Conservation (phyloP, 2,888 invertebrate genomes). For the Aspidiotus destructor region DNA sequence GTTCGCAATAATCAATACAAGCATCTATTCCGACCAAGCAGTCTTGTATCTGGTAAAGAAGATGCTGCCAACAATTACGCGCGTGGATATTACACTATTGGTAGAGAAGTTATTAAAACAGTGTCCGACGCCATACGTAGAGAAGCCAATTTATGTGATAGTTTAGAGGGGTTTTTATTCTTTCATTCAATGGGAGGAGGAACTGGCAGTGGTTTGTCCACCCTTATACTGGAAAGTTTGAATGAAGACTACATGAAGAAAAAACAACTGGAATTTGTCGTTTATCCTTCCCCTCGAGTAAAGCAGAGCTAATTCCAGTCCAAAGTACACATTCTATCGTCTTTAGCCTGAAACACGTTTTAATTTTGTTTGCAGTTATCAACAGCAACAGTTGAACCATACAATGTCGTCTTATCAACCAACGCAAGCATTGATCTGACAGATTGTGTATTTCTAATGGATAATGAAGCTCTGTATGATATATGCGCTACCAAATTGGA, state of each 20-base stretch:
- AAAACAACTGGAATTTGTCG: constrained; percentile 23
- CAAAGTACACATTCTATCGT: neutral
- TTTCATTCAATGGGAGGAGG: constrained; percentile 56
- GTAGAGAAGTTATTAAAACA: constrained; percentile 23
- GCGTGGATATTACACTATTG: constrained; percentile 29
- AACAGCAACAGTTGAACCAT: constrained; percentile 37
- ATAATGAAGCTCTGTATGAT: constrained; percentile 41
- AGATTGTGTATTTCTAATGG: constrained; percentile 42
- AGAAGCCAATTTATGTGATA: constrained; percentile 52
- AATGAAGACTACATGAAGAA: constrained; percentile 25
- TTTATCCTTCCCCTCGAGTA: constrained; percentile 42
- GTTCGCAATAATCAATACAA: constrained; percentile 29
- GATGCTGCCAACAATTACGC: constrained; percentile 32
- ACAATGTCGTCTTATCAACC: constrained; percentile 40
- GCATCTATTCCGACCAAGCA: constrained; percentile 24
- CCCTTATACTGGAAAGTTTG: constrained; percentile 21
- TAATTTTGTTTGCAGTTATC: constrained; percentile 21
- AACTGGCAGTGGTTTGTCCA: constrained; percentile 60
- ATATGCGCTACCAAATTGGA: constrained; percentile 50
- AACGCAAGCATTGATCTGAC: constrained; percentile 41
- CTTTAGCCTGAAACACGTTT: neutral
- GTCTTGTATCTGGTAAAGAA: constrained; percentile 30
- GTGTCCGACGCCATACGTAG: constrained; percentile 25
- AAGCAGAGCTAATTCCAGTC: constrained; percentile 39
- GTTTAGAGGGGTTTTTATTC: constrained; percentile 52